These are phyloP conservation scores for Xyliphius kryptos DNA, from an alignment of 2,113 vertebrate species.

Conservation along the genomic window DNA sequence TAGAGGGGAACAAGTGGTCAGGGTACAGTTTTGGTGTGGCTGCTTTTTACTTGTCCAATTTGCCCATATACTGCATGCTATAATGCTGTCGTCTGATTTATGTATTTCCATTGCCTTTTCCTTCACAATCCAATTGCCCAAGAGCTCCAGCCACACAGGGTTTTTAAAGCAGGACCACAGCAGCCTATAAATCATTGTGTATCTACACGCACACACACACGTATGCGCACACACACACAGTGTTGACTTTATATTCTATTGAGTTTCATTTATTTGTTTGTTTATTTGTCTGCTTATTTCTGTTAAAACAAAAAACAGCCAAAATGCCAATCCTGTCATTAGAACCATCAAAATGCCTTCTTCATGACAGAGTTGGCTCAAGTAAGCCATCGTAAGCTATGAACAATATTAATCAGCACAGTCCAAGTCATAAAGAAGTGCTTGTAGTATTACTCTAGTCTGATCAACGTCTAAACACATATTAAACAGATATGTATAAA, in stretches of 20 bases:
- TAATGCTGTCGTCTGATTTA: constrained; percentile 55
- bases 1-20: not conserved
- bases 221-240: no score
- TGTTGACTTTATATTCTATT: no score
- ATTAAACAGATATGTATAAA: not conserved
- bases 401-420: constrained; percentile 25
- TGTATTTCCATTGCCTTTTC: constrained; percentile 50
- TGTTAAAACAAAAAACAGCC: no score
- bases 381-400: no score
- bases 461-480: not conserved
- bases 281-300: no score
- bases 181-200: constrained; percentile 46
- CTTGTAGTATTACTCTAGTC: not conserved
- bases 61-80: constrained; percentile 46
- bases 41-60: constrained; percentile 47
- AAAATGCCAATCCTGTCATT: constrained; percentile 19
- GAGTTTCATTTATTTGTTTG: no score
- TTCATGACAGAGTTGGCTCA: constrained; percentile 10
- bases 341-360: not conserved
- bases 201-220: constrained; percentile 13
- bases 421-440: constrained; percentile 6
- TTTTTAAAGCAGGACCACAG: constrained; percentile 38
- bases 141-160: constrained; percentile 32
- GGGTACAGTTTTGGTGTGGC: constrained; percentile 1
- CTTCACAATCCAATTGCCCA: constrained; percentile 53